A percentile compares a stretch with the other conserved stretches of the same genome.
Evolutionary conservation across 2,797 vertebrate genomes (phyloP).

Genomic region (Pseudochirops cupreus): DNA sequence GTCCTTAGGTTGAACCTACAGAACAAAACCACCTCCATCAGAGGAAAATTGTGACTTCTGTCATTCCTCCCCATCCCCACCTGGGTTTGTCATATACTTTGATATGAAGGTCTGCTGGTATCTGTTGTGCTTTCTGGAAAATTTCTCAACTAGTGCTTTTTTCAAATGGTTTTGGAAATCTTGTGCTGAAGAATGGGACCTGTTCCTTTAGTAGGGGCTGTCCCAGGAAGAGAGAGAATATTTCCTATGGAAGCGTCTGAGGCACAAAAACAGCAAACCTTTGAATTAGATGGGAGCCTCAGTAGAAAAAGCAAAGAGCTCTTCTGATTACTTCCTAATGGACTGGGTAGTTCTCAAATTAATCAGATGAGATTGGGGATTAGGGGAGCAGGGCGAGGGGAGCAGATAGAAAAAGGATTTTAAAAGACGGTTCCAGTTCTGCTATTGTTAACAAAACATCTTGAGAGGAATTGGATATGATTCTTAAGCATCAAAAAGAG

Average conservation of each 20-base stretch:
- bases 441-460: slow-evolving; percentile 14
- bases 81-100: neutral
- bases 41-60: slow-evolving; percentile 42
- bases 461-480: accelerated
- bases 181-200: neutral
- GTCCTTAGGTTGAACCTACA: slow-evolving; percentile 38
- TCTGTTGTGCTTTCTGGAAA: slow-evolving; percentile 43
- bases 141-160: neutral
- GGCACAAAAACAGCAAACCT: slow-evolving; percentile 27
- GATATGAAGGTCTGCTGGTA: slow-evolving; percentile 2
- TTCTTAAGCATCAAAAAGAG: neutral
- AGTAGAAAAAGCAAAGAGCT: slow-evolving; percentile 59
- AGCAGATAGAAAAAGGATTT: slow-evolving; percentile 72
- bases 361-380: slow-evolving; percentile 65
- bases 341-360: slow-evolving; percentile 76
- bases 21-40: slow-evolving; percentile 32
- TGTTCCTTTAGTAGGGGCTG: slow-evolving; percentile 2
- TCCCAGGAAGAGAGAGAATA: neutral
- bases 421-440: slow-evolving; percentile 58
- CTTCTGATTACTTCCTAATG: slow-evolving; percentile 70
- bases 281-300: neutral
- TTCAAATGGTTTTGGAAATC: slow-evolving; percentile 54
- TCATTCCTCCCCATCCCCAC: slow-evolving; percentile 41
- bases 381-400: slow-evolving; percentile 4
- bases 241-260: slow-evolving; percentile 53